A percentile compares a stretch with the other conserved stretches of the same genome.
These are phyloP conservation scores for Atta texana DNA, from an alignment of 1,140 invertebrate species.

Conservation along the genomic window DNA sequence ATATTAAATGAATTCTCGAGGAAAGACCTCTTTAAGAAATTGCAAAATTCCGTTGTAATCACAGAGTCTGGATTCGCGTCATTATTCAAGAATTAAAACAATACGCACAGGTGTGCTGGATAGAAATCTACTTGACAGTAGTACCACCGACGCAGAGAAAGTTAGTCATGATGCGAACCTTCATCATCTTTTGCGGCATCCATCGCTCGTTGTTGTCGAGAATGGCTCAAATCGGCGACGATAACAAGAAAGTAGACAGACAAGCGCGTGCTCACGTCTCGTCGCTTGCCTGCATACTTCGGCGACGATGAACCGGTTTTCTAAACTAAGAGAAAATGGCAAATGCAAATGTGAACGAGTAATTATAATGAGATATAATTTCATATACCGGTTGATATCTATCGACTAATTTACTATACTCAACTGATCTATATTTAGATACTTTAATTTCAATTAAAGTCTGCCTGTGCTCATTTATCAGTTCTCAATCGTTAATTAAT, in stretches of 20 bases:
- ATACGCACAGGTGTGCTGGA: slow-evolving; percentile 20
- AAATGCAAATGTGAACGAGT: slow-evolving; percentile 49
- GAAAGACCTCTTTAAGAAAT: background rate
- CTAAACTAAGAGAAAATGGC: slow-evolving; percentile 54
- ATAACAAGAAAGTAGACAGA: slow-evolving; percentile 47
- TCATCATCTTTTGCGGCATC: slow-evolving; percentile 40
- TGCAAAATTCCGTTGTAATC: slow-evolving; percentile 8
- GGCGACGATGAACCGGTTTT: slow-evolving; percentile 50
- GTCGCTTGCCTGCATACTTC: background rate
- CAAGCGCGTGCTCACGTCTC: slow-evolving; percentile 2
- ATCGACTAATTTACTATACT: slow-evolving; percentile 18
- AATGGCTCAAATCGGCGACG: slow-evolving; percentile 26
- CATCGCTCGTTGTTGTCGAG: slow-evolving; percentile 27
- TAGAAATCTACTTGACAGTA: slow-evolving; percentile 27
- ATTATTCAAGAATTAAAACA: slow-evolving; percentile 36
- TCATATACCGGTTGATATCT: slow-evolving; percentile 19
- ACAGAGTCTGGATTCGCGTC: background rate
- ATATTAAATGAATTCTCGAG: background rate
- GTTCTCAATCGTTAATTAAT: background rate
- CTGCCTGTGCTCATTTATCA: background rate
- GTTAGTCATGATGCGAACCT: slow-evolving; percentile 32
- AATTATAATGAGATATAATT: slow-evolving; percentile 45
- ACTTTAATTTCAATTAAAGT: slow-evolving; percentile 6
- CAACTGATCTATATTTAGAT: slow-evolving; percentile 38
- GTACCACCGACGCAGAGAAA: slow-evolving; percentile 43